phyloP scores from a whole-genome alignment of 2,888 invertebrate genomes.

The Spodoptera picta region DNA sequence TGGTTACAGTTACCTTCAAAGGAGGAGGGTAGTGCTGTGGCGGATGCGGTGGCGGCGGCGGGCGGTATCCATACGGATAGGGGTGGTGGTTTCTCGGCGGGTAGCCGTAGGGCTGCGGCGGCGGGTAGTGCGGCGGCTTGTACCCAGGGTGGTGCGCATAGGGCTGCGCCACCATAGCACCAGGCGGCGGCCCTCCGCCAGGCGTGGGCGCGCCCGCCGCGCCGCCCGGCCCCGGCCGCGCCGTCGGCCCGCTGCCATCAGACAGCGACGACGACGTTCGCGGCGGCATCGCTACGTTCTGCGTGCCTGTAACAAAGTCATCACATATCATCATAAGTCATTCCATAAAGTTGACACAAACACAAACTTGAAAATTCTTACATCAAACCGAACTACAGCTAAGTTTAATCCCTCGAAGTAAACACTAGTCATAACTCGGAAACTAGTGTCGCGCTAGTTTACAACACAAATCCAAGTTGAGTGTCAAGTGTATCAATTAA shows the following conservation, averaged over 20 bases:
- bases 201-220: constrained; percentile 71
- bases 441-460: constrained; percentile 44
- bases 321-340: constrained; percentile 1
- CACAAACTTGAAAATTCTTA: constrained; percentile 3
- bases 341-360: constrained; percentile 1
- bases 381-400: constrained; percentile 5
- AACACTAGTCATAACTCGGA: constrained; percentile 16
- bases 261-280: constrained; percentile 95
- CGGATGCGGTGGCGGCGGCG: constrained; percentile 82
- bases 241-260: constrained; percentile 85
- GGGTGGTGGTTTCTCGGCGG: constrained; percentile 85
- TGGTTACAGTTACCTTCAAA: constrained; percentile 70
- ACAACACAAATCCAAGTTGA: constrained; percentile 59
- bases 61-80: constrained; percentile 83
- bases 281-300: constrained; percentile 98
- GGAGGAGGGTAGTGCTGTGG: constrained; percentile 82
- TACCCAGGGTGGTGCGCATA: constrained; percentile 80
- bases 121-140: constrained; percentile 85
- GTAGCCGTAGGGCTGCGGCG: constrained; percentile 82
- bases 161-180: constrained; percentile 81
- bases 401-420: constrained; percentile 6
- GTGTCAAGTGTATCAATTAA: constrained; percentile 65
- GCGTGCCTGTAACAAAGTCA: constrained; percentile 90
- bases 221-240: constrained; percentile 70
- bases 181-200: constrained; percentile 77